Conservation (phyloP, 1,140 invertebrate genomes). For the Penaeus indicus region DNA sequence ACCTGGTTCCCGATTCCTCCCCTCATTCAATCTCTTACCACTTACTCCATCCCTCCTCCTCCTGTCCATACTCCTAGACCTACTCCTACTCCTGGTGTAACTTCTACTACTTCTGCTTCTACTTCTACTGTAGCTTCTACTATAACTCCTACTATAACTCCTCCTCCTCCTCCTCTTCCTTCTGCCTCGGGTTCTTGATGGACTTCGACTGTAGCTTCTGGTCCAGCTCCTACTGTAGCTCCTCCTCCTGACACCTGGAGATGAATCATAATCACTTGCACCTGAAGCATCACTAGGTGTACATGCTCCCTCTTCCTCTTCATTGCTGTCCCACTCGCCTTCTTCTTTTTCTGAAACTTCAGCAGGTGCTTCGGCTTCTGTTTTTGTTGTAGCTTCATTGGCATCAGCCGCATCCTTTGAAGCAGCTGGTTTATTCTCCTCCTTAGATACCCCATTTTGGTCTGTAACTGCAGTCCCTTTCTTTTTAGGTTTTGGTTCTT, state of each 20-base stretch:
- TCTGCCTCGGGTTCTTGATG: slow-evolving; percentile 9
- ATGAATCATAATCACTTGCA: slow-evolving; percentile 45
- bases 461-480: neutral
- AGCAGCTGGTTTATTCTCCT: neutral
- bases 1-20: neutral
- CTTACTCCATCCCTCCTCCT: slow-evolving; percentile 27
- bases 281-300: slow-evolving; percentile 48
- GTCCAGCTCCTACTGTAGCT: slow-evolving; percentile 41
- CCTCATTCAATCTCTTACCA: neutral
- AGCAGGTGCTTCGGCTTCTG: slow-evolving; percentile 27
- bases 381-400: slow-evolving; percentile 25
- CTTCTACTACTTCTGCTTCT: slow-evolving; percentile 40
- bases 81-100: slow-evolving; percentile 23
- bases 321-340: slow-evolving; percentile 66
- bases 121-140: slow-evolving; percentile 29
- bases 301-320: slow-evolving; percentile 61
- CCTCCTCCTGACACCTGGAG: neutral
- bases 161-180: slow-evolving; percentile 21
- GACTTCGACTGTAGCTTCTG: slow-evolving; percentile 40
- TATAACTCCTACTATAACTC: slow-evolving; percentile 40
- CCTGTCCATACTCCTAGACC: slow-evolving; percentile 27
- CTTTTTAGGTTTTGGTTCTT: slow-evolving; percentile 8
- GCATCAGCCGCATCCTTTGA: neutral
- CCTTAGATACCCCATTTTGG: slow-evolving; percentile 19
- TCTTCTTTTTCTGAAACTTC: slow-evolving; percentile 66